Evolutionary conservation across 2,888 invertebrate species (phyloP), one percentile per base, ranked within the genome.

Genomic region (Mythimna vitellina): DNA sequence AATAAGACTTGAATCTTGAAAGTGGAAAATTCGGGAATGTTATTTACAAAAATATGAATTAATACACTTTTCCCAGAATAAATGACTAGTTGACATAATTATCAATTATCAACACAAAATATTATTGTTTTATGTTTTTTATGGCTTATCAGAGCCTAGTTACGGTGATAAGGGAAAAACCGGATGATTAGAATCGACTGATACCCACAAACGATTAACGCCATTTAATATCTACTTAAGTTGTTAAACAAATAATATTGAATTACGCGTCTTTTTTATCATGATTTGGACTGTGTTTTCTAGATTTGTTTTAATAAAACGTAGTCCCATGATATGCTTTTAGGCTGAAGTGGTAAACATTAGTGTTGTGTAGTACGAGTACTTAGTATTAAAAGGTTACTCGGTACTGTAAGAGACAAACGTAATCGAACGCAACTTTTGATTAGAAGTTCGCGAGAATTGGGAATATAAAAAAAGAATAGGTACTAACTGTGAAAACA

Each of bases 101-200:
- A 81, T 57, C 58, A 68, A 2, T 46, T 74, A 76, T 57, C 81
- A 35, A 10, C 20, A 38, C 58, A 66, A 70, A 67, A 75, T 79
- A 62, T 80, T 79, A 80, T 80, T 79, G 80, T 80, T 80, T 80
- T 74, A 66, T 61, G 46, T 63, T 67, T 75, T 46, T 66, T 70
- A 67, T 56, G 46, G 8, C 1, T 69, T 80, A 76, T 76, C 80
- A 57, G 51, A 35, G 49, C 49, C 68, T 65, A 69, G 76, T 69
- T 72, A 72, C 54, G 12, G 12, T 68, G 80, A 80, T 80, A 80
- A 72, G 9, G 46, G 29, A 32, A 60, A 78, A 69, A 22, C 60
- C 56, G 22, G 17, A 66, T 58, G 81, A 80, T 80, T 71, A 69
- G 3, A 58, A 46, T 14, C 57, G 49, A 10, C 35, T 42, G 60